A percentile compares a stretch with the other conserved stretches of the same genome.
phyloP scores from a whole-genome alignment of 2,113 vertebrate genomes.

The Oxyruncus cristatus region DNA sequence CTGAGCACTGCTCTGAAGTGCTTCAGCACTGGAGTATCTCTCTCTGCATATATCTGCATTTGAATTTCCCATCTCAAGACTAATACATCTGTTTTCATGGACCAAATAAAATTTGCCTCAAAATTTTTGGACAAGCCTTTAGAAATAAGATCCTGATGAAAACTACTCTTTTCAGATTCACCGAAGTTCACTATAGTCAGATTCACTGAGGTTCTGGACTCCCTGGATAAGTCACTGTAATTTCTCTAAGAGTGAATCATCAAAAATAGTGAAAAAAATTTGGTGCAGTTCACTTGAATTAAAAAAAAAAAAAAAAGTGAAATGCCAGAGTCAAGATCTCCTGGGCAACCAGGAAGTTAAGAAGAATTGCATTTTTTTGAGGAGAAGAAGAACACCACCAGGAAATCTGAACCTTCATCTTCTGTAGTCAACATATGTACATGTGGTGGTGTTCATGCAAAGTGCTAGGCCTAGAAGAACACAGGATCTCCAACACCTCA shows the following conservation, averaged over 20 bases:
- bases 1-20: background rate
- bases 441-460: background rate
- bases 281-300: background rate
- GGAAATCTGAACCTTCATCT: too few relatives aligned
- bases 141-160: background rate
- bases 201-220: background rate
- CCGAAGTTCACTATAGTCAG: background rate
- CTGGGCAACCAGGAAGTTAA: background rate
- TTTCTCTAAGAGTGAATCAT: background rate
- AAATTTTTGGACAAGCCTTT: background rate
- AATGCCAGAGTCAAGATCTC: background rate
- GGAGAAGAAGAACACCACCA: background rate
- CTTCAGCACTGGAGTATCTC: background rate
- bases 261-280: background rate
- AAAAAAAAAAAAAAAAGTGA: background rate
- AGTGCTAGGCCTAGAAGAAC: background rate
- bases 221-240: background rate
- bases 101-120: background rate
- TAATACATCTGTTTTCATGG: background rate
- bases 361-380: background rate
- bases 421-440: too few relatives aligned
- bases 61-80: background rate
- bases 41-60: background rate
- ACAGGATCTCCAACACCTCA: background rate
- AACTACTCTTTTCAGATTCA: background rate